Evolutionary conservation across 2,797 vertebrate genomes (phyloP), one percentile per base, ranked within the genome.

Genomic region (Aratinga solstitialis): DNA sequence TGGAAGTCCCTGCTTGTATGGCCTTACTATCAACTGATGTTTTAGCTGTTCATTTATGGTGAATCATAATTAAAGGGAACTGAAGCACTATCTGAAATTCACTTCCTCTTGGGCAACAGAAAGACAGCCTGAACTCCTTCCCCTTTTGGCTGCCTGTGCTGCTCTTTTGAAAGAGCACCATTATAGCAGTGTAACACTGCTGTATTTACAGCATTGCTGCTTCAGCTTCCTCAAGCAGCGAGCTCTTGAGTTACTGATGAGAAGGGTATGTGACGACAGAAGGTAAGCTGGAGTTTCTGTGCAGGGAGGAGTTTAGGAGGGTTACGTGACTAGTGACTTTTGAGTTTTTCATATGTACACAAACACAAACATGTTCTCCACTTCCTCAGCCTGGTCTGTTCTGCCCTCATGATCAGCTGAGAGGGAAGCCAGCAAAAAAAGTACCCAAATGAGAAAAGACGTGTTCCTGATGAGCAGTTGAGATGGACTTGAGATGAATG

Each of bases 61-160:
- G 92, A 94, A 94, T 93, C 91, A 67, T 63, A 90, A 72, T 85
- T 24, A 51, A 89, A 93, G 73, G 84, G 84, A 95, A 93, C 79
- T 1, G 0, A 89, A 94, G 84, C 11, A 1, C 74, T 67, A 66
- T 91, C 93, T 94, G 93, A 95, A 95, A 93, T 92, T 66, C 0
- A 3, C 87, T 95, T 97, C 94, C 96, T 94, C 93, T 90, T 76
- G 84, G 66, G 84, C 59, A 93, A 91, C 36, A 89, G 95, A 80
- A 84, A 8, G 45, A 32, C 72, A 38, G 48, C 72, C 71, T 82
- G 86, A 95, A 63, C 56, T 85, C 82, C 93, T 97, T 91, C 94
- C 84, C 75, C 81, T 89, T 94, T 85, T 63, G 89, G 68, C 84
- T 91, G 85, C 72, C 79, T 51, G 21, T 19, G 54, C 78, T 67